Evolutionary conservation across 2,113 vertebrate genomes (phyloP).

Genomic region (Pelvicachromis taeniatus): DNA sequence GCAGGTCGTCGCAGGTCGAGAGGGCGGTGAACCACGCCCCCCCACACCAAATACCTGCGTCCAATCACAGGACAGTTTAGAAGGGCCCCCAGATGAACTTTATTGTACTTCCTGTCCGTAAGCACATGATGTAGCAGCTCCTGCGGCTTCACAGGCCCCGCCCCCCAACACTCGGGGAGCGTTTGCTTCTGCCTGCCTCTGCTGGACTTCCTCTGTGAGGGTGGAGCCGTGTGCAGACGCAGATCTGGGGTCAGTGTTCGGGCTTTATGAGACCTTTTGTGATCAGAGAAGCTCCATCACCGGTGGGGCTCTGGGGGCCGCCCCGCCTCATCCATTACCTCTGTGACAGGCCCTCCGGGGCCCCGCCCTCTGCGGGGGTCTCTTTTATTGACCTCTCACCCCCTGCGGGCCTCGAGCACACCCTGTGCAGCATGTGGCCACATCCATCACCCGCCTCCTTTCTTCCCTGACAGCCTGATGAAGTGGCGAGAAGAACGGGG

Average conservation of each 20-base stretch:
- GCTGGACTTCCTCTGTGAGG: background rate
- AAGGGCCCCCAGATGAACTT: background rate
- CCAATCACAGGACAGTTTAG: background rate
- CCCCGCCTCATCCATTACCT: constrained; percentile 84
- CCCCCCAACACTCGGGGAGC: background rate
- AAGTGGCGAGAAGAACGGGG: background rate
- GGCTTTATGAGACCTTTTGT: background rate
- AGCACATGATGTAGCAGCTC: background rate
- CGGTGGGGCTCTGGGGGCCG: constrained; percentile 11
- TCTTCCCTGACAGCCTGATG: constrained; percentile 51
- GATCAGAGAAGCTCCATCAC: background rate
- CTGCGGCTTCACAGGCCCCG: background rate
- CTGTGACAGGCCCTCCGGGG: constrained; percentile 71
- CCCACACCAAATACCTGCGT: background rate
- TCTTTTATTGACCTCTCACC: constrained; percentile 65
- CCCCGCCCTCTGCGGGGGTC: constrained; percentile 71
- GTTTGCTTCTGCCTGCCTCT: background rate
- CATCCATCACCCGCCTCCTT: constrained; percentile 65
- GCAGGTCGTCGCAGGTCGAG: background rate
- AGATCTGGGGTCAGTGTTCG: background rate
- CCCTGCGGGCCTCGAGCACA: background rate
- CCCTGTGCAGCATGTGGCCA: constrained; percentile 43
- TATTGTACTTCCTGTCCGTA: background rate
- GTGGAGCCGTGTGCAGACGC: background rate
- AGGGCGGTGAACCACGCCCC: background rate